These are phyloP conservation scores for Clarias batrachus DNA, from an alignment of 2,113 vertebrate genomes.

Conservation along the genomic window DNA sequence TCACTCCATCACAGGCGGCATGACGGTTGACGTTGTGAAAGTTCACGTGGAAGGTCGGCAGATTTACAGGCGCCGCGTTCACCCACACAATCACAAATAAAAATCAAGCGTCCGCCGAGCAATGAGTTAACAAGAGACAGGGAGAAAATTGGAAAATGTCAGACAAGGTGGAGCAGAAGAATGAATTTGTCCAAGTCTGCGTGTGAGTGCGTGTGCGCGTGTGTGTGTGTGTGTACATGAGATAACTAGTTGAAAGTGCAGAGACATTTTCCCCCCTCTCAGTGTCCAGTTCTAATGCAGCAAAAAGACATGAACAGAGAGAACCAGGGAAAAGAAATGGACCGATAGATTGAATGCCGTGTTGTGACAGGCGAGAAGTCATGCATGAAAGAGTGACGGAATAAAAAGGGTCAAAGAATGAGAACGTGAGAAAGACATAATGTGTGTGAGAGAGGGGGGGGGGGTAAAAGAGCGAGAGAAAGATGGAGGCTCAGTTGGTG, in stretches of 20 bases:
- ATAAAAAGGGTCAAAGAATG: slow-evolving; percentile 9
- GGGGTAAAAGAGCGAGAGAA: background rate
- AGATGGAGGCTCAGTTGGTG: slow-evolving; percentile 30
- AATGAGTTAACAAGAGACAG: slow-evolving; percentile 47
- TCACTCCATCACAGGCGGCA: background rate
- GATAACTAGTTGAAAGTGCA: slow-evolving; percentile 6
- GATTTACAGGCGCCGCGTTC: slow-evolving; percentile 23
- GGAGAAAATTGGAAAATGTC: slow-evolving; percentile 52
- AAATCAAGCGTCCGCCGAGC: slow-evolving; percentile 30
- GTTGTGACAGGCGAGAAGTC: slow-evolving; percentile 6
- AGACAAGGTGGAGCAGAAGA: slow-evolving; percentile 38
- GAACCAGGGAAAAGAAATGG: background rate
- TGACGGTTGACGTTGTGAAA: background rate
- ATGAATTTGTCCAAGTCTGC: slow-evolving; percentile 53
- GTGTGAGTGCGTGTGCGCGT: slow-evolving; percentile 36
- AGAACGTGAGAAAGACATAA: background rate
- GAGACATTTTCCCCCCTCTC: background rate
- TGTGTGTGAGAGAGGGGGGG: background rate
- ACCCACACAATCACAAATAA: slow-evolving; percentile 36
- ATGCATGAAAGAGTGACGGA: slow-evolving; percentile 7
- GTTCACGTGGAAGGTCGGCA: slow-evolving; percentile 19
- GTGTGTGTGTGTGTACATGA: slow-evolving; percentile 27
- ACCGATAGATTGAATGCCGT: background rate
- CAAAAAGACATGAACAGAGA: background rate
- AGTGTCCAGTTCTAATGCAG: background rate